A percentile compares a stretch with the other conserved stretches of the same genome.
Evolutionary conservation across 1,140 invertebrate genomes (phyloP).

Genomic region (Lordiphosa clarofinis): DNA sequence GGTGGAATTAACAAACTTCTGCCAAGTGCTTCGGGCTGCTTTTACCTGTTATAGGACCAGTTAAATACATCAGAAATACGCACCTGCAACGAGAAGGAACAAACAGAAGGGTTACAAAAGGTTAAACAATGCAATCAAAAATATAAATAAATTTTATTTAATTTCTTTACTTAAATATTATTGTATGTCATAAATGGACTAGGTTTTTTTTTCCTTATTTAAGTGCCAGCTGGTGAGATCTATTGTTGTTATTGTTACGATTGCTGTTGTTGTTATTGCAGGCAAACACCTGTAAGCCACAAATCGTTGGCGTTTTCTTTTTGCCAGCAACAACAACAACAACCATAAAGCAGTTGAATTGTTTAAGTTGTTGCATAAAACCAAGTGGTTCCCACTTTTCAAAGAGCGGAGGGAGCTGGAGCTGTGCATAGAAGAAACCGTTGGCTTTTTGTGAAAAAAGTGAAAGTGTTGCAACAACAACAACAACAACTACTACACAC

Average conservation of each 20-base stretch:
- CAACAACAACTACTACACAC: conserved; percentile 52
- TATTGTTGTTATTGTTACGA: conserved; percentile 21
- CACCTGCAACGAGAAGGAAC: conserved; percentile 57
- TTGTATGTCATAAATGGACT: conserved; percentile 36
- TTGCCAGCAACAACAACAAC: conserved; percentile 30
- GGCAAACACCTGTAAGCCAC: conserved; percentile 71
- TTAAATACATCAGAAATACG: conserved; percentile 35
- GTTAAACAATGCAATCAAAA: conserved; percentile 41
- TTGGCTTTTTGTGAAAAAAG: conserved; percentile 61
- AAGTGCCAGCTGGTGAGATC: conserved; percentile 44
- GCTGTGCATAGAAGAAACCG: conserved; percentile 61
- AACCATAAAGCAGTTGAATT: conserved; percentile 64
- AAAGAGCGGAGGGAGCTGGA: not conserved
- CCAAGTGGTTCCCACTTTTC: conserved; percentile 40
- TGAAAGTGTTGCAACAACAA: conserved; percentile 65
- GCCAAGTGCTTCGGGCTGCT: too few relatives aligned
- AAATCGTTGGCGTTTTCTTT: conserved; percentile 51
- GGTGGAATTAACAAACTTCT: too few relatives aligned
- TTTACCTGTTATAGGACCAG: not conserved
- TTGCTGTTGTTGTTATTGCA: conserved; percentile 20
- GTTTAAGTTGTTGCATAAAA: conserved; percentile 73
- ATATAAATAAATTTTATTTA: not conserved
- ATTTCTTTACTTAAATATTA: conserved; percentile 1
- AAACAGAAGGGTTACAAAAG: conserved; percentile 26
- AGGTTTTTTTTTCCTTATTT: conserved; percentile 18